These are phyloP conservation scores for Stichopus horrens DNA, from an alignment of 53 echinoderm and acorn worm genomes.

Conservation along the genomic window DNA sequence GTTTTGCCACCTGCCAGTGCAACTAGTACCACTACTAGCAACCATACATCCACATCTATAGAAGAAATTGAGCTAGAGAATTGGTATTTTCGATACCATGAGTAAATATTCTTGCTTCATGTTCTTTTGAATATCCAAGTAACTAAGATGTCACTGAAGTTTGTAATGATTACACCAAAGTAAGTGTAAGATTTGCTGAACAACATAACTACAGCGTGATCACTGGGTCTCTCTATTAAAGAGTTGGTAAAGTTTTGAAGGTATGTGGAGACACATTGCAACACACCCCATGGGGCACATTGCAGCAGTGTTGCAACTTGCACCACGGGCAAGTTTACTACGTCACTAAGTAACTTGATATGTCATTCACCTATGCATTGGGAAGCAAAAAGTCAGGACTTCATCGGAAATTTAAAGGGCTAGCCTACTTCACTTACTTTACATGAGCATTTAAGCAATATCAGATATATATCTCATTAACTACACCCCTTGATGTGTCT, in stretches of 20 bases:
- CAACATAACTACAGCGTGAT: slow-evolving; percentile 12
- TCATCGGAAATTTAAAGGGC: too few species aligned
- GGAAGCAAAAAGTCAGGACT: too few species aligned
- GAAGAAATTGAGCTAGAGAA: slow-evolving; percentile 5
- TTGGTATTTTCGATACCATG: not conserved
- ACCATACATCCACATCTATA: not conserved
- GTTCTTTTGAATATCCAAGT: not conserved
- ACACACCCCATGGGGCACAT: not conserved
- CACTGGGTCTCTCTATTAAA: slow-evolving; percentile 7
- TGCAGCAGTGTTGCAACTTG: slow-evolving; percentile 15
- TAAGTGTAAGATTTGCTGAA: not conserved
- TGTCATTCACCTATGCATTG: too few species aligned
- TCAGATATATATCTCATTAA: too few species aligned
- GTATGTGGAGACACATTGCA: not conserved
- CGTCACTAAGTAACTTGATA: too few species aligned
- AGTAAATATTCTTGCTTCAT: not conserved
- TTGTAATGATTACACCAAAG: slow-evolving; percentile 3
- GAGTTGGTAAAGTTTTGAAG: not conserved
- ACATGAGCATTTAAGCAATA: too few species aligned
- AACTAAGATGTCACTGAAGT: not conserved
- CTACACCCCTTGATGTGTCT: too few species aligned
- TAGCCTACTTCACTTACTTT: too few species aligned
- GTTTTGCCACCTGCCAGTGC: slow-evolving; percentile 13
- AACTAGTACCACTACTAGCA: slow-evolving; percentile 12
- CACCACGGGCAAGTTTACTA: not conserved